Percentiles rank a stretch among this genome's conserved stretches.
phyloP scores from a whole-genome alignment of 2,888 invertebrate genomes.

The Pyrrhia umbra region DNA sequence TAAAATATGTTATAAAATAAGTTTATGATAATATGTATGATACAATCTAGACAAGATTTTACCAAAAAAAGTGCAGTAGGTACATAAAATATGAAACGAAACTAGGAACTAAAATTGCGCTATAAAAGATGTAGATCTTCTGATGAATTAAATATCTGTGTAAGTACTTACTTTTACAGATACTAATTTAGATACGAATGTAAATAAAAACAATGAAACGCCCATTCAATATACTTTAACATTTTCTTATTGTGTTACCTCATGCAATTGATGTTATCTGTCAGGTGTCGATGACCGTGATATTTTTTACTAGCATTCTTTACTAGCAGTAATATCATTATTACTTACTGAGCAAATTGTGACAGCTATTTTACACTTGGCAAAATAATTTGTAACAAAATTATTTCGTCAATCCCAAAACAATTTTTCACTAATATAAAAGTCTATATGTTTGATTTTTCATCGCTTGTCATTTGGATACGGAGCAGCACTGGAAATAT shows the following conservation, averaged over 20 bases:
- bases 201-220: conserved; percentile 45
- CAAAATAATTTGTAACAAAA: conserved; percentile 35
- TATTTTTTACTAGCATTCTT: conserved; percentile 22
- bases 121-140: background rate
- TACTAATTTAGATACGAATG: conserved; percentile 45
- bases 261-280: conserved; percentile 45
- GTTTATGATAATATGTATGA: too few relatives aligned
- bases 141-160: background rate
- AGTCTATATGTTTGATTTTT: conserved; percentile 70
- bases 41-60: too few relatives aligned
- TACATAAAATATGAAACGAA: background rate
- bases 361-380: conserved; percentile 50
- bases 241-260: conserved; percentile 43
- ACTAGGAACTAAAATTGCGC: background rate
- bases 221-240: conserved; percentile 39
- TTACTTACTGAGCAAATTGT: conserved; percentile 55
- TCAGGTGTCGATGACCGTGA: conserved; percentile 40
- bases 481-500: conserved; percentile 94
- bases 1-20: too few relatives aligned
- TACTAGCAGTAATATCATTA: background rate
- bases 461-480: conserved; percentile 83
- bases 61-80: too few relatives aligned
- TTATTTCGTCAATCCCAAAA: conserved; percentile 43
- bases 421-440: conserved; percentile 53
- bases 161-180: conserved; percentile 18